Evolutionary conservation across 2,797 vertebrate species (phyloP), one percentile per base, ranked within the genome.

Genomic region (Calcarius lapponicus): DNA sequence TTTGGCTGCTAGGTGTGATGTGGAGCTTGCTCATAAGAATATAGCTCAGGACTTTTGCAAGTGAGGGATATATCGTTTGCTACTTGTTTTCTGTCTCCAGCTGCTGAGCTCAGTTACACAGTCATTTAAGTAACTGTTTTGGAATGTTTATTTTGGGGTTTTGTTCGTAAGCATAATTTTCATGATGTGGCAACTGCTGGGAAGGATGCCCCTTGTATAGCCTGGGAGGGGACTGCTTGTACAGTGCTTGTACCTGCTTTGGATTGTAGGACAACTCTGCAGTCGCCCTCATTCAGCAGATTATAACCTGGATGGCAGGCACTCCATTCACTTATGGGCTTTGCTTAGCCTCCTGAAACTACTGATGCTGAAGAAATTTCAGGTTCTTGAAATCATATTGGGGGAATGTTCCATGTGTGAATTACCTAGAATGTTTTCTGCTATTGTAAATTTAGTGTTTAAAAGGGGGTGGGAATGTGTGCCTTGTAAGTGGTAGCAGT

Each of bases 121-220:
- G 93, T 62, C 60, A 86, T 93, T 92, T 93, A 96, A 90, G 70
- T 89, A 38, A 95, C 97, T 97, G 95, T 97, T 97, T 97, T 69
- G 88, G 97, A 94, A 71, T 96, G 88, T 95, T 98, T 96, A 86
- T 96, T 97, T 96, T 93, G 48, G 71, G 64, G 66, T 96, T 98
- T 97, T 97, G 95, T 97, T 97, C 97, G 88, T 94, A 72, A 89
- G 86, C 88, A 86, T 97, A 50, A 56, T 97, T 97, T 98, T 97
- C 90, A 93, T 95, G 95, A 97, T 97, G 95, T 98, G 98, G 98
- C 97, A 98, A 97, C 96, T 97, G 96, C 97, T 98, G 98, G 97
- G 98, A 98, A 97, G 94, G 92, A 85, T 96, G 97, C 98, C 97
- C 97, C 40, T 97, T 95, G 61, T 91, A 54, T 96, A 94, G 95